These are phyloP conservation scores for Centroberyx gerrardi DNA, from an alignment of 2,797 vertebrate species.

Conservation along the genomic window DNA sequence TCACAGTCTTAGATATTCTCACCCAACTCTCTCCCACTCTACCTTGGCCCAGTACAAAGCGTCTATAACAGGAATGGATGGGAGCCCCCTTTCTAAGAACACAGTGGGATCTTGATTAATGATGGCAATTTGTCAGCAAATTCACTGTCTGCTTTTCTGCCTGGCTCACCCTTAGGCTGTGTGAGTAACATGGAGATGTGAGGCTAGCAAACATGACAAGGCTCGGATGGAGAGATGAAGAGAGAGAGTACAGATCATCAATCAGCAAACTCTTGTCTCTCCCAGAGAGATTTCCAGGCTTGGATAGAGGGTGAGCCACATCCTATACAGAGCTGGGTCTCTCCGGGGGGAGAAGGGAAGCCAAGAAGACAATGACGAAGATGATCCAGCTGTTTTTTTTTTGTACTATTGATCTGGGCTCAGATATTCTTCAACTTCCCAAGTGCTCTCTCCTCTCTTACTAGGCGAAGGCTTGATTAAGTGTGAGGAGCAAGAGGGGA, in stretches of 20 bases:
- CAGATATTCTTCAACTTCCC: constrained; percentile 12
- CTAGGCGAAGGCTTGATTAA: constrained; percentile 15
- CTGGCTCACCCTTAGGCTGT: constrained; percentile 32
- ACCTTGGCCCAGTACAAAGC: not conserved
- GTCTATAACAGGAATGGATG: constrained; percentile 51
- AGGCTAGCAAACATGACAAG: constrained; percentile 29
- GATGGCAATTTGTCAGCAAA: constrained; percentile 64
- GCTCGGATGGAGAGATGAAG: constrained; percentile 68
- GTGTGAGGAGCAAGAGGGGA: constrained; percentile 24
- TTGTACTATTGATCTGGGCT: constrained; percentile 16
- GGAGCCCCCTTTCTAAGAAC: constrained; percentile 38
- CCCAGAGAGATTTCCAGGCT: constrained; percentile 36
- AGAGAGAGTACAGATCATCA: constrained; percentile 66
- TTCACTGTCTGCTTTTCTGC: constrained; percentile 42
- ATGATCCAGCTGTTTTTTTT: constrained; percentile 58
- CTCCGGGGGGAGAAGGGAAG: constrained; percentile 36
- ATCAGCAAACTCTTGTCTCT: constrained; percentile 62
- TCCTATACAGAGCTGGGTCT: constrained; percentile 31
- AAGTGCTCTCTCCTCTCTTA: not conserved
- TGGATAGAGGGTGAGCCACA: constrained; percentile 49
- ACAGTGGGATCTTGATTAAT: constrained; percentile 66
- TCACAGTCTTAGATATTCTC: constrained; percentile 26
- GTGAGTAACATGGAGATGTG: constrained; percentile 49
- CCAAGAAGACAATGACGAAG: constrained; percentile 47
- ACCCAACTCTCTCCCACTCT: constrained; percentile 6